Evolutionary conservation across 2,113 vertebrate genomes (phyloP).

Genomic region (Mustela lutreola): DNA sequence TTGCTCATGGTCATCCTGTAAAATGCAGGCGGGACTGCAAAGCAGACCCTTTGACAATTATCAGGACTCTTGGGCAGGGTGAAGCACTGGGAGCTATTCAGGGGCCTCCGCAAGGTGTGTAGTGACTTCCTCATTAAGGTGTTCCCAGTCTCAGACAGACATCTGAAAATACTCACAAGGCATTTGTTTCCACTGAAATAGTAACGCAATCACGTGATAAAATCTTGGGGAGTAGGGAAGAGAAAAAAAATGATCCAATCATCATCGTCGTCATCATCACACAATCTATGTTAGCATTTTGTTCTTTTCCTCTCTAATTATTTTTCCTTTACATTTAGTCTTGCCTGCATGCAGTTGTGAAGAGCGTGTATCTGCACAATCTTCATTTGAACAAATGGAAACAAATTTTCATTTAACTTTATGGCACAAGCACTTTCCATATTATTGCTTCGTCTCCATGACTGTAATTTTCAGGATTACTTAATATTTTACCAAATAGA

Average conservation of each 20-base stretch:
- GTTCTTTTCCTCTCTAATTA: slow-evolving; percentile 9
- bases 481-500: slow-evolving; percentile 64
- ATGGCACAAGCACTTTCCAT: slow-evolving; percentile 30
- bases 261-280: background rate
- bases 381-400: background rate
- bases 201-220: background rate
- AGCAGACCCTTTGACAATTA: background rate
- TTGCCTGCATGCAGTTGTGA: background rate
- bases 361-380: background rate
- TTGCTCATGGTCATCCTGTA: background rate
- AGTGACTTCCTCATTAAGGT: background rate
- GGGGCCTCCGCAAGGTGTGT: background rate
- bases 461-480: slow-evolving; percentile 54
- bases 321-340: slow-evolving; percentile 30
- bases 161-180: background rate
- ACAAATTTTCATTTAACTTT: slow-evolving; percentile 55
- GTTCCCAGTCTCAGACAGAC: background rate
- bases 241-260: background rate
- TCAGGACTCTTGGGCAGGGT: background rate
- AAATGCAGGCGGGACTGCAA: background rate
- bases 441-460: slow-evolving; percentile 53
- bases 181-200: background rate
- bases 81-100: background rate
- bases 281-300: background rate
- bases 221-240: background rate